Evolutionary conservation across 2,888 invertebrate genomes (phyloP).

Genomic region (Amblyteles armatorius): DNA sequence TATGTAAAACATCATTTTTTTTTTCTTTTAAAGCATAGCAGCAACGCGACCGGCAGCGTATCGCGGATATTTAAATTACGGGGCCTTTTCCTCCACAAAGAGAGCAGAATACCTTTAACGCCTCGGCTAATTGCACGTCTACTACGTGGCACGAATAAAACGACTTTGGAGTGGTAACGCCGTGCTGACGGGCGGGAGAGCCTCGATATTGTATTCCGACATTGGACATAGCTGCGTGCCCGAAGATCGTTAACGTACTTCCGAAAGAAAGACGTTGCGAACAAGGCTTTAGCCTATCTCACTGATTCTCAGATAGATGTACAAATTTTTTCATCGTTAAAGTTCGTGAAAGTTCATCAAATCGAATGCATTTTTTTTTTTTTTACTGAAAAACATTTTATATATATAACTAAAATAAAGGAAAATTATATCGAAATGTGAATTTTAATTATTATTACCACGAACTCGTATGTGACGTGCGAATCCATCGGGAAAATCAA

Average conservation of each 20-base stretch:
- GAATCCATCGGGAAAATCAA: no score
- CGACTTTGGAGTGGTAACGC: constrained; percentile 57
- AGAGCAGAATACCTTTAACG: constrained; percentile 80
- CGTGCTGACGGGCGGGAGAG: not conserved
- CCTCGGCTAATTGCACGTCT: constrained; percentile 78
- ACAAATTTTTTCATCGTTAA: no score
- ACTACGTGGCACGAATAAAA: constrained; percentile 70
- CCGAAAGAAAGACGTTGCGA: constrained; percentile 45
- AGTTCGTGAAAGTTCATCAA: no score
- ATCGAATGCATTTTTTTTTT: no score
- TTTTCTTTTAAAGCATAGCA: constrained; percentile 30
- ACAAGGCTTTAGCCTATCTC: constrained; percentile 1
- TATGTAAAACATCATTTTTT: not conserved
- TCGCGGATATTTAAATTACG: constrained; percentile 78
- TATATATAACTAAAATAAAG: no score
- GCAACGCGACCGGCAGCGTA: constrained; percentile 65
- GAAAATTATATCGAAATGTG: no score
- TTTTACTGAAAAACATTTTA: no score
- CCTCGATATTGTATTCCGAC: constrained; percentile 46
- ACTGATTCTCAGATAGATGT: not conserved
- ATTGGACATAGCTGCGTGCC: constrained; percentile 53
- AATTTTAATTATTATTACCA: no score
- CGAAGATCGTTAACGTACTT: constrained; percentile 57
- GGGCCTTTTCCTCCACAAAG: constrained; percentile 76
- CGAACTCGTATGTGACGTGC: no score